A percentile compares a stretch with the other conserved stretches of the same genome.
Conservation (phyloP, 2,797 vertebrate genomes). For the Tapera naevia region DNA sequence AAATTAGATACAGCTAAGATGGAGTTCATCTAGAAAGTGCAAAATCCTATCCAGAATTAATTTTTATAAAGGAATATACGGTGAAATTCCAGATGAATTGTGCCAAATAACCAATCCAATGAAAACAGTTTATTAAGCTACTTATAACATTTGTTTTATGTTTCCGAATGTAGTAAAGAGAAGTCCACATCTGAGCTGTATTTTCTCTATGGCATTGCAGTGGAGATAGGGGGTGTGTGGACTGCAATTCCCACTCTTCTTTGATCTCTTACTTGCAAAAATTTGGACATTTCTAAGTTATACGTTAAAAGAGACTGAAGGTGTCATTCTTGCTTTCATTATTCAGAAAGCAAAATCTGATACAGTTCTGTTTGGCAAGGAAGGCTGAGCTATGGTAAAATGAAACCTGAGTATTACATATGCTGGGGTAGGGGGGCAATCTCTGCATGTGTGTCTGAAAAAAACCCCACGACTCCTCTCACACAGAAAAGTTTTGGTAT, state of each 20-base stretch:
- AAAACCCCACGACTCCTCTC: not conserved
- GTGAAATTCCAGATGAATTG: not conserved
- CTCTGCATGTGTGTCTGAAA: not conserved
- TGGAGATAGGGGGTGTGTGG: not conserved
- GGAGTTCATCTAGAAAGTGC: not conserved
- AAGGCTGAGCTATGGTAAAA: not conserved
- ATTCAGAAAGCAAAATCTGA: slow-evolving; percentile 1
- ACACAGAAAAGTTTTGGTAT: not conserved
- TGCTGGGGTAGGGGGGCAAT: not conserved
- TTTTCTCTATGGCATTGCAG: not conserved
- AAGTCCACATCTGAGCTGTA: not conserved
- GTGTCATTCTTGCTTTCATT: not conserved
- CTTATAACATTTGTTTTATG: not conserved
- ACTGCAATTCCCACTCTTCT: not conserved
- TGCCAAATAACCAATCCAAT: not conserved
- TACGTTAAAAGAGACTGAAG: not conserved
- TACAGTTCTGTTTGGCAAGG: not conserved
- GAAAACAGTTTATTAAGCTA: not conserved
- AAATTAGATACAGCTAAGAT: not conserved
- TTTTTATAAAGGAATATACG: not conserved
- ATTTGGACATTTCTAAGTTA: not conserved
- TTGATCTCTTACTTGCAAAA: not conserved
- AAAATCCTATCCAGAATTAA: not conserved
- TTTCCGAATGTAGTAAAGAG: not conserved
- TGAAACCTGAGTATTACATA: not conserved